Evolutionary conservation across 1,140 invertebrate species (phyloP), one percentile per base, ranked within the genome.

Genomic region (Temnothorax curvispinosus): DNA sequence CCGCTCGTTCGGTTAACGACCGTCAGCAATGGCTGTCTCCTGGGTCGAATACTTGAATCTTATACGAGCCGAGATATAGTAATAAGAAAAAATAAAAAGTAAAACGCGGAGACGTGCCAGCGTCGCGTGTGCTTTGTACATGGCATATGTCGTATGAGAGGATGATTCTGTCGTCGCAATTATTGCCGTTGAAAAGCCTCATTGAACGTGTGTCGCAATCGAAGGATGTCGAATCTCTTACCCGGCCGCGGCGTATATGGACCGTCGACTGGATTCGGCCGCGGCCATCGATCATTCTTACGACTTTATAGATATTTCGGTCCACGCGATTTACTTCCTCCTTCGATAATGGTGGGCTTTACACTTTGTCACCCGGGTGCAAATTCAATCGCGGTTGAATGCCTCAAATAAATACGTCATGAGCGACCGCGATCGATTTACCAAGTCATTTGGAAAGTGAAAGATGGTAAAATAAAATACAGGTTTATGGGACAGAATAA

Each of bases 1-100:
- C 81, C 76, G 64, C 27, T 85, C 78, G 87, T 87, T 88, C 92
- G 92, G 80, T 91, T 93, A 93, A 93, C 88, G 92, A 90, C 89
- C 90, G 88, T 92, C 89, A 90, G 86, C 87, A 91, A 92, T 92
- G 88, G 81, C 65, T 75, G 62, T 84, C 87, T 92, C 82, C 93
- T 91, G 91, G 90, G 90, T 93, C 90, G 65, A 76, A 64, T 86
- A 27, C 65, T 77, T 75, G 27, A 27, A 27, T 27, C 27, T 27
- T 32, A 35, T 32, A 32, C 67, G 54, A 75, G 52, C 82, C 78
- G 41, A 50, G 41, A 35, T 85, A 85, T 85, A 85, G 58, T 81
- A 81, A 80, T 69, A 86, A 60, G 52, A 65, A 56, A 69, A 38
- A 86, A 72, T 38, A 60, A 54, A 81, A 80, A 27, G 27, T 9